A percentile compares a stretch with the other conserved stretches of the same genome.
phyloP scores from a whole-genome alignment of 2,888 invertebrate species.

The Tachina grossa region DNA sequence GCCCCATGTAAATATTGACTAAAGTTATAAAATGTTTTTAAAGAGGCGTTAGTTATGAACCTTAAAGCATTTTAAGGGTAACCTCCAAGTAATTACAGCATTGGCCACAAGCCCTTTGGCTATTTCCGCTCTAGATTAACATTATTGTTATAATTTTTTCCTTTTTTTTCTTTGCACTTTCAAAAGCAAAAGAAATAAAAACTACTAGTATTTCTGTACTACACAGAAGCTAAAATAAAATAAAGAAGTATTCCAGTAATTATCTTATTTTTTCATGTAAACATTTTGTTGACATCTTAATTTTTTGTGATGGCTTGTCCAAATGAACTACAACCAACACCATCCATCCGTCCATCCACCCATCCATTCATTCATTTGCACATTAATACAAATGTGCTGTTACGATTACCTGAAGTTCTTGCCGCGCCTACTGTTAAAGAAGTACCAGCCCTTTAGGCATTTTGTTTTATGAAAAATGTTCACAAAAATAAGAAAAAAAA shows the following conservation, averaged over 20 bases:
- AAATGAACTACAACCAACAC: slow-evolving; percentile 45
- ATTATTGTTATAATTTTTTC: slow-evolving; percentile 28
- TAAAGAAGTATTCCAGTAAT: slow-evolving; percentile 61
- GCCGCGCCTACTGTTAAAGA: slow-evolving; percentile 62
- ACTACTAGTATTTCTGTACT: neutral
- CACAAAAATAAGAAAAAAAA: neutral
- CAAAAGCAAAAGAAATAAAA: neutral
- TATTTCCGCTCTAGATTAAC: slow-evolving; percentile 73
- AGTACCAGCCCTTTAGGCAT: slow-evolving; percentile 47
- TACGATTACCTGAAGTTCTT: slow-evolving; percentile 64
- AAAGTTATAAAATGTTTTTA: slow-evolving; percentile 29
- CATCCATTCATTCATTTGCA: slow-evolving; percentile 10
- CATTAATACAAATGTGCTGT: slow-evolving; percentile 34
- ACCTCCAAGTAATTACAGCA: slow-evolving; percentile 68
- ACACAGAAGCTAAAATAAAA: slow-evolving; percentile 67
- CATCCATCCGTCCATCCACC: slow-evolving; percentile 29
- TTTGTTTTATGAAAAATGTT: slow-evolving; percentile 65
- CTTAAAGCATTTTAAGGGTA: slow-evolving; percentile 41
- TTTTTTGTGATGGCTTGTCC: slow-evolving; percentile 68
- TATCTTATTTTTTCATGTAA: slow-evolving; percentile 65
- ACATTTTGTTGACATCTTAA: slow-evolving; percentile 70
- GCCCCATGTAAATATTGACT: slow-evolving; percentile 30
- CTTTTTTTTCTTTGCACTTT: neutral
- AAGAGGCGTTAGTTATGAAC: slow-evolving; percentile 49
- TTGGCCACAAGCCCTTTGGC: slow-evolving; percentile 65